Percentiles rank a stretch among this genome's conserved stretches.
Conservation (phyloP, 2,888 invertebrate genomes). For the Tiliacea citrago region DNA sequence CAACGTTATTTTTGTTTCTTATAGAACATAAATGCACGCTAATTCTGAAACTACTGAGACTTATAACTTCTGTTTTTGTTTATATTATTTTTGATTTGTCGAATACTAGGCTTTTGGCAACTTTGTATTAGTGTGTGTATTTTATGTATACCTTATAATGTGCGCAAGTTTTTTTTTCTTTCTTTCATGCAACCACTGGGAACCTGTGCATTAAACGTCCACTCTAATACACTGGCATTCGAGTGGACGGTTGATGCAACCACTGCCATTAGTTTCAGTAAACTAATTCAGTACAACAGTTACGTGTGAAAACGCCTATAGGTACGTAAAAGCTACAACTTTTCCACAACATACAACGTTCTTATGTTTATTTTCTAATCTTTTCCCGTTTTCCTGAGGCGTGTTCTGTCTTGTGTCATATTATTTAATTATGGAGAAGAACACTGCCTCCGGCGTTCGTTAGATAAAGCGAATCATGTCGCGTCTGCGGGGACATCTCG, state of each 20-base stretch:
- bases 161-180: too few species aligned
- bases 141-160: too few species aligned
- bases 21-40: too few species aligned
- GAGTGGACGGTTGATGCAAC: too few species aligned
- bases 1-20: too few species aligned
- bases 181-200: too few species aligned
- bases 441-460: slow-evolving; percentile 71
- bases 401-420: slow-evolving; percentile 68
- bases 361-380: slow-evolving; percentile 48
- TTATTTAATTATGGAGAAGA: slow-evolving; percentile 72
- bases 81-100: background rate
- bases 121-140: too few species aligned
- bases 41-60: too few species aligned
- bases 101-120: background rate
- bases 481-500: slow-evolving; percentile 49
- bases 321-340: background rate
- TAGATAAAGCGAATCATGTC: slow-evolving; percentile 73
- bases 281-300: background rate
- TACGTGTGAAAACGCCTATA: slow-evolving; percentile 6
- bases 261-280: too few species aligned
- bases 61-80: background rate
- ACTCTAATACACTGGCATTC: too few species aligned
- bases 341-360: slow-evolving; percentile 4
- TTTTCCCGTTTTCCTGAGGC: slow-evolving; percentile 51
- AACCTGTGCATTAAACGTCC: too few species aligned